Percentiles rank a stretch among this genome's conserved stretches.
phyloP scores from a whole-genome alignment of 2,113 vertebrate species.

The Gavialis gangeticus region DNA sequence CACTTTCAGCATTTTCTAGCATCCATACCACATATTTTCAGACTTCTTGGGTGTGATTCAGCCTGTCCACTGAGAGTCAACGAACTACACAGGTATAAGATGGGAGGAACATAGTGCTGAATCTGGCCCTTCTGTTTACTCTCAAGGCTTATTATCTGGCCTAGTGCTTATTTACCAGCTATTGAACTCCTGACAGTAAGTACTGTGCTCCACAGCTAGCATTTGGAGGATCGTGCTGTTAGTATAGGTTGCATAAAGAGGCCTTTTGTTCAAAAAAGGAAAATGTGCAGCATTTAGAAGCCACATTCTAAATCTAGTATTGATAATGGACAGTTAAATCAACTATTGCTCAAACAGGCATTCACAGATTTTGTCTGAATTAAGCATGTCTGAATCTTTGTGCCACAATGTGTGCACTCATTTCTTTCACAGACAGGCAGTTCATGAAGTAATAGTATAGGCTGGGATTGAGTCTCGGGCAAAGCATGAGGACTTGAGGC shows the following conservation, averaged over 20 bases:
- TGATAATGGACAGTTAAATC: conserved; percentile 63
- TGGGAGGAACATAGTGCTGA: conserved; percentile 54
- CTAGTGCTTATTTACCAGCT: conserved; percentile 59
- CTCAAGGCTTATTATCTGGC: conserved; percentile 57
- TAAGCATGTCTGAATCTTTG: conserved; percentile 61
- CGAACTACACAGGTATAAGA: conserved; percentile 27
- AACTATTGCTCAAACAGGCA: conserved; percentile 67
- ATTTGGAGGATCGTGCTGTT: conserved; percentile 48
- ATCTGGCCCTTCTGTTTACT: conserved; percentile 68
- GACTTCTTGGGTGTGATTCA: conserved; percentile 57
- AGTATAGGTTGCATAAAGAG: conserved; percentile 63
- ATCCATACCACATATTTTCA: conserved; percentile 19
- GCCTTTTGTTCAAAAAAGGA: conserved; percentile 72
- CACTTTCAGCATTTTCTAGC: not conserved
- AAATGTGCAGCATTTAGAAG: conserved; percentile 59
- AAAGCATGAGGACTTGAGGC: conserved; percentile 50
- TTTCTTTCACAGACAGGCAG: conserved; percentile 49
- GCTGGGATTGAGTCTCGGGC: conserved; percentile 9
- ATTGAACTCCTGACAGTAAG: conserved; percentile 68
- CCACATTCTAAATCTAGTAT: conserved; percentile 68
- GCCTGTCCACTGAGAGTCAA: conserved; percentile 38
- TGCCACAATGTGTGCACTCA: conserved; percentile 59
- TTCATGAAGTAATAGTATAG: conserved; percentile 49
- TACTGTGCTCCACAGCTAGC: conserved; percentile 51
- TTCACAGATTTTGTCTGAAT: conserved; percentile 70